Evolutionary conservation across 2,888 invertebrate genomes (phyloP).

Genomic region (Serripes groenlandicus): DNA sequence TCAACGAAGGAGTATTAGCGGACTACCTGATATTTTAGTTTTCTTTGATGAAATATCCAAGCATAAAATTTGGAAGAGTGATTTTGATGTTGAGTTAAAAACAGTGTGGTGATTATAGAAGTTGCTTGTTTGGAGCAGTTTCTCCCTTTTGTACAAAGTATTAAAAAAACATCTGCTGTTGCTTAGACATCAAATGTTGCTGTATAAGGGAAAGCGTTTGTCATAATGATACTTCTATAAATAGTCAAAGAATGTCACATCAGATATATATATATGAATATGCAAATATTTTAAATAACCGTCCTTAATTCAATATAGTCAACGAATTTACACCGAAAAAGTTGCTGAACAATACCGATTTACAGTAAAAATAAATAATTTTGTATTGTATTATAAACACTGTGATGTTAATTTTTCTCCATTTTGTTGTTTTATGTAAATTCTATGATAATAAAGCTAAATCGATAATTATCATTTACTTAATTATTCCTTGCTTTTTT

Average conservation of each 20-base stretch:
- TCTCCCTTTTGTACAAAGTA: neutral
- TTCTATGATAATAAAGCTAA: conserved; percentile 23
- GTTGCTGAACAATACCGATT: neutral
- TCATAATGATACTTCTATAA: neutral
- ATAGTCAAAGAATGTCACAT: neutral
- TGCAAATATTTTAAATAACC: conserved; percentile 12
- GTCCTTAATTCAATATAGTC: conserved; percentile 1
- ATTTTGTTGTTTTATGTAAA: conserved; percentile 28
- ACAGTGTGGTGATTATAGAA: neutral
- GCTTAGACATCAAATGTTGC: neutral
- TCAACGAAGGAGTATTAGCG: too few species aligned
- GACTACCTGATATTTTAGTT: too few species aligned
- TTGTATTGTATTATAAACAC: conserved; percentile 19
- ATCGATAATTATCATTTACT: too few species aligned
- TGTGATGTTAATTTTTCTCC: conserved; percentile 25
- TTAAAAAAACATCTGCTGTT: neutral
- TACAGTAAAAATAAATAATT: neutral
- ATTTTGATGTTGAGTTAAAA: too few species aligned
- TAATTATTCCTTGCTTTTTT: neutral
- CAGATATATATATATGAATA: too few species aligned
- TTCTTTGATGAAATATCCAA: too few species aligned
- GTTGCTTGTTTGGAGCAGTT: neutral
- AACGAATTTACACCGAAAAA: conserved; percentile 20
- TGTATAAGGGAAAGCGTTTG: neutral
- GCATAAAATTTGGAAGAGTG: too few species aligned